A percentile compares a stretch with the other conserved stretches of the same genome.
phyloP scores from a whole-genome alignment of 1,140 invertebrate species.

The Ridgeia piscesae region DNA sequence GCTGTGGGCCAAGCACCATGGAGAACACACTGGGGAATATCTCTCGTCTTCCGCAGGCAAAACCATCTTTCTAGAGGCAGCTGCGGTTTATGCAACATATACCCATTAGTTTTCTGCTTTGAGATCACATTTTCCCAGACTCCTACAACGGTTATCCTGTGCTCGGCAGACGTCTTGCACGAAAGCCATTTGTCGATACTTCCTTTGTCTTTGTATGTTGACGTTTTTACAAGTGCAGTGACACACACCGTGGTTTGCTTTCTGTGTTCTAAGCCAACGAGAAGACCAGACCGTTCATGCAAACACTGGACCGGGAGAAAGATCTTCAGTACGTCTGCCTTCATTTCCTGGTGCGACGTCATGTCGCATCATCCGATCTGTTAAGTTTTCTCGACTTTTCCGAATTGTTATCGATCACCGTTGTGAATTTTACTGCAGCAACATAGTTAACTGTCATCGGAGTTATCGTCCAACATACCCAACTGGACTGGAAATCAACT shows the following conservation, averaged over 20 bases:
- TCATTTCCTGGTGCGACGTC: background rate
- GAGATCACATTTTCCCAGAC: background rate
- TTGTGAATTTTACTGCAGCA: background rate
- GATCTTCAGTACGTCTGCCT: background rate
- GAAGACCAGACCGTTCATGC: background rate
- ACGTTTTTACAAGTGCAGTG: background rate
- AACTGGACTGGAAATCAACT: background rate
- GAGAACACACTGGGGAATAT: background rate
- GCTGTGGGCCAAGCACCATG: background rate
- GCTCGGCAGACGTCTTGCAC: background rate
- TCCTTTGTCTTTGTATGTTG: background rate
- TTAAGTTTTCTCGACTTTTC: background rate
- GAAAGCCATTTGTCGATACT: background rate
- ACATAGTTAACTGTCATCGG: background rate
- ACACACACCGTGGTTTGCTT: background rate
- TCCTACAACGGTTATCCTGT: background rate
- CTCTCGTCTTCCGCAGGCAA: background rate
- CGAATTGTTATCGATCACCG: background rate
- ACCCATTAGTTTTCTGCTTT: background rate
- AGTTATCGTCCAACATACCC: background rate
- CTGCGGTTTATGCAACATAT: background rate
- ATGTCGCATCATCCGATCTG: background rate
- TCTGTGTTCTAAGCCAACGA: background rate
- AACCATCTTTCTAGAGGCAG: background rate
- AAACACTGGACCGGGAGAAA: background rate